A percentile compares a stretch with the other conserved stretches of the same genome.
phyloP scores from a whole-genome alignment of 92 coral and sea anemone genomes.

The Anthopleura xanthogrammica region DNA sequence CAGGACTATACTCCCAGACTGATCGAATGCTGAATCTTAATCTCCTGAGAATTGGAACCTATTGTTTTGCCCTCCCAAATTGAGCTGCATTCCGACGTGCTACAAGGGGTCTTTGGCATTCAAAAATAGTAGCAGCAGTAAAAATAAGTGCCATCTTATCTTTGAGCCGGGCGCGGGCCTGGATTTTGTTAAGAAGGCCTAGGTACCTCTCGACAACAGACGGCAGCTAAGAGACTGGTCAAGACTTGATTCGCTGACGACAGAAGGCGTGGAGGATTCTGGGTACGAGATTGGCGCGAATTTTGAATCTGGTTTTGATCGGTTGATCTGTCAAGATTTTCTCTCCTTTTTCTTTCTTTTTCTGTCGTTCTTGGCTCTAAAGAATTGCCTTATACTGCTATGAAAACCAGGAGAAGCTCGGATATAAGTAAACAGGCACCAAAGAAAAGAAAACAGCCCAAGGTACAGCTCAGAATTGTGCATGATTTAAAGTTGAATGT shows the following conservation, averaged over 20 bases:
- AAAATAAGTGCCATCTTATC: too few species aligned
- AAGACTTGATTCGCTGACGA: background rate
- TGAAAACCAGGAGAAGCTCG: slow-evolving; percentile 21
- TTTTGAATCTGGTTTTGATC: slow-evolving; percentile 18
- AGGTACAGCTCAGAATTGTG: background rate
- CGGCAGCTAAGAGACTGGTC: background rate
- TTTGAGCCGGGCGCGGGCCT: too few species aligned
- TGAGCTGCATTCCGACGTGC: too few species aligned
- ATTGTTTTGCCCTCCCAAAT: too few species aligned
- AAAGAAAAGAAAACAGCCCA: slow-evolving; percentile 3
- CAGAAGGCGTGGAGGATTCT: background rate
- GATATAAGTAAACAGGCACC: background rate
- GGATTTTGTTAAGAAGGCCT: too few species aligned
- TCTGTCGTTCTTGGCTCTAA: slow-evolving; percentile 2
- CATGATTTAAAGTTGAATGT: background rate
- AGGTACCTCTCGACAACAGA: too few species aligned
- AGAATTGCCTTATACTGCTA: background rate
- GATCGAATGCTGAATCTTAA: too few species aligned
- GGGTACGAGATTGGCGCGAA: slow-evolving; percentile 29
- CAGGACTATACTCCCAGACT: too few species aligned
- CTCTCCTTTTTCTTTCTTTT: slow-evolving; percentile 2
- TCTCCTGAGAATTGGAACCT: too few species aligned
- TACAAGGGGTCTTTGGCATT: too few species aligned
- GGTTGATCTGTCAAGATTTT: slow-evolving; percentile 1
- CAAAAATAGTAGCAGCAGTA: too few species aligned